A percentile compares a stretch with the other conserved stretches of the same genome.
phyloP scores from a whole-genome alignment of 2,888 invertebrate genomes.

The Catocala fraxini region DNA sequence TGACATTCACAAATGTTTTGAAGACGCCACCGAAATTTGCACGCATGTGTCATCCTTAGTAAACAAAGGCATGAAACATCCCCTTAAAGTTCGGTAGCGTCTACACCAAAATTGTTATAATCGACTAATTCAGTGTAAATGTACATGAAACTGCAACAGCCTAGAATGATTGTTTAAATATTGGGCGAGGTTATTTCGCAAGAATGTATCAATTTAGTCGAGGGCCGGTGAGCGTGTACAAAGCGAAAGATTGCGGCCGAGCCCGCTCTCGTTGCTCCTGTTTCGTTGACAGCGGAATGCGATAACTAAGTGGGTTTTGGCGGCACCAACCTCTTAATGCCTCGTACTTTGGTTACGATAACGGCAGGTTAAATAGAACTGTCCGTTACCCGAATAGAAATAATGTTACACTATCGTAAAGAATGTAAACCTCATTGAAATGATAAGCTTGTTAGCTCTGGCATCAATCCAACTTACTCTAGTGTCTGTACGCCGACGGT shows the following conservation, averaged over 20 bases:
- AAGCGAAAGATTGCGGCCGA: constrained; percentile 76
- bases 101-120: no score
- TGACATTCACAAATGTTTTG: no score
- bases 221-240: constrained; percentile 75
- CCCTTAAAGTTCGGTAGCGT: no score
- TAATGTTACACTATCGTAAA: constrained; percentile 43
- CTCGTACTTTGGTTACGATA: constrained; percentile 64
- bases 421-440: constrained; percentile 35
- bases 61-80: no score
- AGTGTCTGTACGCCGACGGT: constrained; percentile 20
- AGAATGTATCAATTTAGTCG: constrained; percentile 84
- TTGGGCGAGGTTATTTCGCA: constrained; percentile 84
- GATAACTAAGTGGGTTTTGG: constrained; percentile 81
- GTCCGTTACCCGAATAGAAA: constrained; percentile 56
- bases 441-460: constrained; percentile 47
- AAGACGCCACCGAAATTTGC: no score
- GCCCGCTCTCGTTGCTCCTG: constrained; percentile 74
- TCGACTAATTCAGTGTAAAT: no score
- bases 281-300: constrained; percentile 80
- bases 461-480: constrained; percentile 56
- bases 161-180: constrained; percentile 78
- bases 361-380: constrained; percentile 64
- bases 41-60: no score
- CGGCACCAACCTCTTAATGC: constrained; percentile 66
- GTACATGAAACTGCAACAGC: constrained; percentile 56